Base-by-base conservation (phyloP, 2,797 vertebrate genomes). In the Hippocampus kuda region DNA sequence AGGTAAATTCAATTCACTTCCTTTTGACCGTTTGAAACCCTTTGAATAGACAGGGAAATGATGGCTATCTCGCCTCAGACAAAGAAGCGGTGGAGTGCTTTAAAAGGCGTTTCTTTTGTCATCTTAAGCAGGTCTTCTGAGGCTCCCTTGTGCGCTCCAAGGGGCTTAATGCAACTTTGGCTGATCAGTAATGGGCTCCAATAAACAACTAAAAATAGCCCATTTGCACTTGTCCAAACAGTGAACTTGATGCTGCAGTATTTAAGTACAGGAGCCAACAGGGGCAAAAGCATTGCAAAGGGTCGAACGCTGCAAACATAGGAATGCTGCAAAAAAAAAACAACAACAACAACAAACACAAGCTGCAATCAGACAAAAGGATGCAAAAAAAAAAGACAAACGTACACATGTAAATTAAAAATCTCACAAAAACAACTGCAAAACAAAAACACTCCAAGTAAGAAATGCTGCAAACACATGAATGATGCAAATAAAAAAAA, bases 21-120 rank as follows among this genome's bases (percentile, higher is more conserved):
- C 57, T 27, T 68, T 51, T 48, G 44, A 56, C 70, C 54, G 61
- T 77, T 71, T 72, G 60, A 82, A 81, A 70, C 4, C 38, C 16
- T 51, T 30, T 70, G 68, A 80, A 82, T 71, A 54, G 75, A 64
- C 59, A 62, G 54, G 72, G 61, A 77, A 59, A 74, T 54, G 75
- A 81, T 75, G 71, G 67, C 57, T 84, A 75, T 84, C 75, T 77
- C 41, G 53, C 5, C 56, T 57, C 65, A 72, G 71, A 83, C 72
- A 81, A 80, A 78, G 74, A 76, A 69, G 64, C 24, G 9, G 54
- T 60, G n/a, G 26, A 62, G 65, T 71, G 71, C 77, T 75, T 75
- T 70, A 62, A 73, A 38, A 70, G 53, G 51, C 72, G 67, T 26
- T 67, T 51, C 62, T 70, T 59, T 75, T 85, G 74, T 81, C 26